Percentiles rank a stretch among this genome's conserved stretches.
Evolutionary conservation across 2,888 invertebrate genomes (phyloP).

Genomic region (Itoplectis maculator): DNA sequence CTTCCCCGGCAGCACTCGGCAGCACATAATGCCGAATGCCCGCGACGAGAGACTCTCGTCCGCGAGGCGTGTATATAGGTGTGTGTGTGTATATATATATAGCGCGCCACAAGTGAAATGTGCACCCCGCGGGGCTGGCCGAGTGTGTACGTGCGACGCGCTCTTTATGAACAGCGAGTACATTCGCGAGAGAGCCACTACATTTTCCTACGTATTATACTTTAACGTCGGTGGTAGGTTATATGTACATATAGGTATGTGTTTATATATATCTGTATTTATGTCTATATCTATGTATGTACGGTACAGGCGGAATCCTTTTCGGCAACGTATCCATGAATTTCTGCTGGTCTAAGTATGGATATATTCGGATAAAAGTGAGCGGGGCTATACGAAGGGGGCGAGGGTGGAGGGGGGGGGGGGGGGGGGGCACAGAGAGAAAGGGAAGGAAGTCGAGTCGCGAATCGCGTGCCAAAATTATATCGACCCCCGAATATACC

Average conservation of each 20-base stretch:
- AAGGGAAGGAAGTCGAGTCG: constrained; percentile 72
- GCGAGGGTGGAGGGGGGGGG: constrained; percentile 63
- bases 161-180: constrained; percentile 67
- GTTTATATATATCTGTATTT: constrained; percentile 9
- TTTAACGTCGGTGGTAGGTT: constrained; percentile 22
- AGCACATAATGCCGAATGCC: constrained; percentile 76
- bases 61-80: too few relatives aligned
- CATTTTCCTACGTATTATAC: constrained; percentile 66
- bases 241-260: constrained; percentile 28
- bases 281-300: constrained; percentile 48
- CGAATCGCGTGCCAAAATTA: constrained; percentile 81
- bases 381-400: constrained; percentile 36
- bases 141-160: constrained; percentile 39
- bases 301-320: constrained; percentile 27
- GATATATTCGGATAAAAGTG: constrained; percentile 60
- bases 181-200: constrained; percentile 66
- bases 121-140: constrained; percentile 6
- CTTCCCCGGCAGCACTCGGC: constrained; percentile 62
- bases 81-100: too few relatives aligned
- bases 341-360: constrained; percentile 46
- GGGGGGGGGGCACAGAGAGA: constrained; percentile 46
- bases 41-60: constrained; percentile 27
- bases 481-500: constrained; percentile 79
- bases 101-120: constrained; percentile 40
- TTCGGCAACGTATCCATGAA: constrained; percentile 26